Conservation (phyloP, 53 echinoderm and acorn worm species). For the Henricia sp. region DNA sequence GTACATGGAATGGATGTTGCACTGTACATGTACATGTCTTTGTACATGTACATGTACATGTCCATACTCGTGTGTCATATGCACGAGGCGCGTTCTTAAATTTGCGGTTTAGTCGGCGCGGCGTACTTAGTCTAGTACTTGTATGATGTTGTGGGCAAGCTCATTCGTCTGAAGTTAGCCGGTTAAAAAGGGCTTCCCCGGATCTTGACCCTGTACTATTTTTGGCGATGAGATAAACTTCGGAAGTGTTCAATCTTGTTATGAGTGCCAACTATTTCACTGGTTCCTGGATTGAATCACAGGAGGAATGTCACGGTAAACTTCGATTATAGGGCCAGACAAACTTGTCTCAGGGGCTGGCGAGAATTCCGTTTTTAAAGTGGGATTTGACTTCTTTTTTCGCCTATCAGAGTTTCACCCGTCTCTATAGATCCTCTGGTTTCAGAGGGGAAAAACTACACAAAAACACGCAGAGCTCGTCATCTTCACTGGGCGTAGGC, state of each 20-base stretch:
- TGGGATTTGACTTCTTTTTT: too few relatives aligned
- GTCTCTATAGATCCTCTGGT: too few relatives aligned
- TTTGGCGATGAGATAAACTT: conserved; percentile 49
- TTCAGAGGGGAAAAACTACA: too few relatives aligned
- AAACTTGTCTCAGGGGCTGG: too few relatives aligned
- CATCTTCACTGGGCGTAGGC: too few relatives aligned
- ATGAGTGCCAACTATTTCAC: conserved; percentile 33
- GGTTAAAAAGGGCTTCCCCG: conserved; percentile 59
- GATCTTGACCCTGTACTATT: conserved; percentile 52
- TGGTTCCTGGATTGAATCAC: not conserved
- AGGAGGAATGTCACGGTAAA: too few relatives aligned
- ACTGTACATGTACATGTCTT: not conserved
- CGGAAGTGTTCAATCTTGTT: conserved; percentile 55
- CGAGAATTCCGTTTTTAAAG: too few relatives aligned
- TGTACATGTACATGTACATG: too few relatives aligned
- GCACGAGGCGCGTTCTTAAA: not conserved
- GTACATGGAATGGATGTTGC: not conserved
- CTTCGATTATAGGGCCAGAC: too few relatives aligned
- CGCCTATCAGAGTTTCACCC: too few relatives aligned
- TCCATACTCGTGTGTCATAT: not conserved
- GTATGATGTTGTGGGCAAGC: not conserved
- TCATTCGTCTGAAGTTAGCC: conserved; percentile 46
- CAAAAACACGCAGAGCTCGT: too few relatives aligned
- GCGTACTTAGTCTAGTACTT: too few relatives aligned
- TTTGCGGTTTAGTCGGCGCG: not conserved